Percentiles rank a stretch among this genome's conserved stretches.
Conservation (phyloP, 1,140 invertebrate species). For the Hypothenemus hampei region DNA sequence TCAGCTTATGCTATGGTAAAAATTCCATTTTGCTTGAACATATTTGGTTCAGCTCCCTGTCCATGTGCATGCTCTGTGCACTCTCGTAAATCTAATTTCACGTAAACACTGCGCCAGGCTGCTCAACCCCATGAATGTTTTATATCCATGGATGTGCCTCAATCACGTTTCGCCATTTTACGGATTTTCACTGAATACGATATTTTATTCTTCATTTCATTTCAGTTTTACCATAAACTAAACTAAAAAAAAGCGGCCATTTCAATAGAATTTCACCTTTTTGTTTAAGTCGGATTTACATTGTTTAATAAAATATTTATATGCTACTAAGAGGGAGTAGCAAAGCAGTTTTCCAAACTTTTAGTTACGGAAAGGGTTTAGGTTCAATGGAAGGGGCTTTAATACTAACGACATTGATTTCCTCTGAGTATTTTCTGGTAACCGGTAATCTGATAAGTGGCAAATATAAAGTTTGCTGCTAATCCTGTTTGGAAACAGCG, state of each 20-base stretch:
- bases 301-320: too few relatives aligned
- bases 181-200: slow-evolving; percentile 2
- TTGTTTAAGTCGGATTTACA: too few relatives aligned
- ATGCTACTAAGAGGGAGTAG: too few relatives aligned
- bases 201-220: slow-evolving; percentile 6
- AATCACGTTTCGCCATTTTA: slow-evolving; percentile 3
- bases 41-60: too few relatives aligned
- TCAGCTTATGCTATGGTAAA: too few relatives aligned
- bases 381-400: too few relatives aligned
- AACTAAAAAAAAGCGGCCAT: too few relatives aligned
- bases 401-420: slow-evolving; percentile 22
- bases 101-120: not conserved
- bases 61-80: not conserved
- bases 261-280: too few relatives aligned
- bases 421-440: slow-evolving; percentile 15
- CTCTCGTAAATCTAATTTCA: slow-evolving; percentile 6
- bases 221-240: too few relatives aligned
- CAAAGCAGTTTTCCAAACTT: too few relatives aligned
- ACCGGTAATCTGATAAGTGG: slow-evolving; percentile 20
- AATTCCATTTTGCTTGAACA: too few relatives aligned
- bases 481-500: slow-evolving; percentile 24
- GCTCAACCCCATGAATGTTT: slow-evolving; percentile 10
- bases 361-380: too few relatives aligned
- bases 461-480: slow-evolving; percentile 25
- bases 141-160: slow-evolving; percentile 9